Evolutionary conservation across 2,797 vertebrate species (phyloP).

Genomic region (Typhlichthys eigenmanni): DNA sequence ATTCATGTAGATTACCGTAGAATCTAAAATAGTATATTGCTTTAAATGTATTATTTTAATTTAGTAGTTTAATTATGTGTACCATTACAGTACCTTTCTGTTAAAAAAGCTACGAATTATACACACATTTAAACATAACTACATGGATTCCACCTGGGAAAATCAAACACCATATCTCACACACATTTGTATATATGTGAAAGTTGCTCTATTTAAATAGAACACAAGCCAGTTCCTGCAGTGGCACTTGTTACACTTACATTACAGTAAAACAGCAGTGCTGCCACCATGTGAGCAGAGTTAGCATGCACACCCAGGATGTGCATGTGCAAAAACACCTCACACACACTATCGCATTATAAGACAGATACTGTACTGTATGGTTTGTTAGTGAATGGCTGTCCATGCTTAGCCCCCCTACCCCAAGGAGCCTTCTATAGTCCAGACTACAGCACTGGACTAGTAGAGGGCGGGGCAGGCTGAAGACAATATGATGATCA

Average conservation of each 20-base stretch:
- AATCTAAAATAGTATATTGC: too few species aligned
- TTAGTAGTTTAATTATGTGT: too few species aligned
- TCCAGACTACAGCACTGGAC: constrained; percentile 34
- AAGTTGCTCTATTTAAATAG: too few species aligned
- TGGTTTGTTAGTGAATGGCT: constrained; percentile 18
- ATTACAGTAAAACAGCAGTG: constrained; percentile 38
- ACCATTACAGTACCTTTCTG: too few species aligned
- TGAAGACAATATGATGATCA: constrained; percentile 33
- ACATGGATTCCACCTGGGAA: not conserved
- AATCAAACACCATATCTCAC: not conserved
- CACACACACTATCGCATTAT: constrained; percentile 19
- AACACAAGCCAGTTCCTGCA: too few species aligned
- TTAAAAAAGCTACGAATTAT: too few species aligned
- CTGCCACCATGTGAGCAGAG: constrained; percentile 61
- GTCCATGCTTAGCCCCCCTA: constrained; percentile 52
- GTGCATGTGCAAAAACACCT: constrained; percentile 20
- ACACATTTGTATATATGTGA: not conserved
- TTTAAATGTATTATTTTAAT: too few species aligned
- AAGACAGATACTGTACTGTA: constrained; percentile 10
- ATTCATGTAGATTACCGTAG: too few species aligned
- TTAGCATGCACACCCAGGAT: constrained; percentile 48
- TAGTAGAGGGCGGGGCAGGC: constrained; percentile 54
- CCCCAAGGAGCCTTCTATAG: constrained; percentile 65
- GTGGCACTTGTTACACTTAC: not conserved
- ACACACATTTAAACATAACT: not conserved